phyloP scores from a whole-genome alignment of 2,888 invertebrate species.

The Myopa testacea region DNA sequence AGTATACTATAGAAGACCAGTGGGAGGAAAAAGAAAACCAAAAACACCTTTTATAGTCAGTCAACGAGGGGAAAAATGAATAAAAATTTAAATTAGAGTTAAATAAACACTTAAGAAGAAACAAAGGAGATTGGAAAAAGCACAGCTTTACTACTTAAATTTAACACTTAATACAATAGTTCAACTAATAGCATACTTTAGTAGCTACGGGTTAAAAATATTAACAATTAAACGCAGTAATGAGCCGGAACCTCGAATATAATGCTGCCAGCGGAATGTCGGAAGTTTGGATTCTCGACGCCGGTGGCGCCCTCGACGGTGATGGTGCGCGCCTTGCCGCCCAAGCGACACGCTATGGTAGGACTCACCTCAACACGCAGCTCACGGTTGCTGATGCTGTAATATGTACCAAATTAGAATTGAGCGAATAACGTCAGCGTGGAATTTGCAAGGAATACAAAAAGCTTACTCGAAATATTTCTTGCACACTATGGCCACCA shows the following conservation, averaged over 20 bases:
- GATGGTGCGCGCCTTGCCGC: conserved; percentile 77
- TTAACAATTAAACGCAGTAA: conserved; percentile 59
- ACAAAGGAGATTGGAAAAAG: conserved; percentile 23
- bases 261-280: conserved; percentile 62
- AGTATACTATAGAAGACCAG: background rate
- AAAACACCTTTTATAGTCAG: background rate
- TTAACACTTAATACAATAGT: conserved; percentile 16
- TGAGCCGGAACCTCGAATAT: conserved; percentile 68
- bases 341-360: conserved; percentile 85
- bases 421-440: background rate
- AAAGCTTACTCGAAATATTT: conserved; percentile 80
- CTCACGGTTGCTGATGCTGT: conserved; percentile 77
- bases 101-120: background rate
- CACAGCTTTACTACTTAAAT: conserved; percentile 34
- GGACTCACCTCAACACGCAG: conserved; percentile 79
- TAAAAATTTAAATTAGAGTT: background rate
- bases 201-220: background rate
- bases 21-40: background rate
- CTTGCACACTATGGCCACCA: conserved; percentile 84
- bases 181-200: background rate
- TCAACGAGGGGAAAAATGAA: background rate
- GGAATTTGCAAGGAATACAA: background rate
- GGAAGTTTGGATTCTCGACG: conserved; percentile 64
- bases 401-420: conserved; percentile 40
- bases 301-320: conserved; percentile 63